Percentiles rank a stretch among this genome's conserved stretches.
Conservation (phyloP, 2,113 vertebrate species). For the Stictonetta naevosa region DNA sequence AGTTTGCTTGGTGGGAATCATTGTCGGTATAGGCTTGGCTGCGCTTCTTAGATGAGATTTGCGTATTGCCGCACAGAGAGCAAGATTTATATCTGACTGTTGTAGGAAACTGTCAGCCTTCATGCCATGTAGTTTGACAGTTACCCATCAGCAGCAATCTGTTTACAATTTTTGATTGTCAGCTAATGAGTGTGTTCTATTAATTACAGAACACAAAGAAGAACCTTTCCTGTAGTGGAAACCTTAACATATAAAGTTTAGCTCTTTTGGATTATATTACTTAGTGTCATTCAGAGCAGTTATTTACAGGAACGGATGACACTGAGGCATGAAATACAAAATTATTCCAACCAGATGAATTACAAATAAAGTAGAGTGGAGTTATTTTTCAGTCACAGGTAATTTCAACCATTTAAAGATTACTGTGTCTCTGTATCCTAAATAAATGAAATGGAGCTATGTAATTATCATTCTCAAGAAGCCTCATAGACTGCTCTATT, state of each 20-base stretch:
- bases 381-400: neutral
- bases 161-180: neutral
- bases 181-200: neutral
- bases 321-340: neutral
- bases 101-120: neutral
- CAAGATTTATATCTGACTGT: neutral
- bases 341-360: neutral
- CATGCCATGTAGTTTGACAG: neutral
- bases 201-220: neutral
- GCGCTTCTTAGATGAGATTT: neutral
- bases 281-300: neutral
- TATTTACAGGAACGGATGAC: neutral
- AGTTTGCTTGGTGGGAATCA: neutral
- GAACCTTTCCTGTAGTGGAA: neutral
- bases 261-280: neutral
- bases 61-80: neutral
- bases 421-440: neutral
- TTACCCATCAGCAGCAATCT: neutral
- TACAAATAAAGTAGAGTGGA: neutral
- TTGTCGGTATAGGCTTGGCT: neutral
- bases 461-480: conserved; percentile 4
- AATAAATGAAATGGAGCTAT: conserved; percentile 13
- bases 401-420: conserved; percentile 27
- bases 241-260: neutral
- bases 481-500: neutral